Conservation (phyloP, 2,113 vertebrate species). For the Anolis sagrei region DNA sequence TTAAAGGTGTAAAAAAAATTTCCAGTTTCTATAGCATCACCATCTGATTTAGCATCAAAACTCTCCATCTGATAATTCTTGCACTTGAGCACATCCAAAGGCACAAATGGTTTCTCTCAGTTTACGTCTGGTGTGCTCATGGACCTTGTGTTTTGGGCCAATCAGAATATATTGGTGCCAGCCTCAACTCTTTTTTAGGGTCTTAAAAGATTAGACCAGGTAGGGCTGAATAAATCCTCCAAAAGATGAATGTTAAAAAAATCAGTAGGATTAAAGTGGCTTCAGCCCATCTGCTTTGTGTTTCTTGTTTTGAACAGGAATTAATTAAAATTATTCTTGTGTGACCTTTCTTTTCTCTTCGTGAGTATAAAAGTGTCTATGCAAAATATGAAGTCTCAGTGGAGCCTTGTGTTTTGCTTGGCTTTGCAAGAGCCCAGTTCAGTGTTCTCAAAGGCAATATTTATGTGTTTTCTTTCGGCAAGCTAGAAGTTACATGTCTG, state of each 20-base stretch:
- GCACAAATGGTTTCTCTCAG: background rate
- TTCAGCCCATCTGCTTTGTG: background rate
- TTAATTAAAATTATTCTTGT: too few relatives aligned
- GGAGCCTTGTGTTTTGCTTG: background rate
- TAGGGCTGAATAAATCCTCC: slow-evolving; percentile 63
- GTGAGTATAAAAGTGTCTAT: too few relatives aligned
- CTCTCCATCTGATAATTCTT: background rate
- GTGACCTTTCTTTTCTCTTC: too few relatives aligned
- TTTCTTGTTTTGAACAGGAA: background rate
- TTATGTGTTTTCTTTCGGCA: background rate
- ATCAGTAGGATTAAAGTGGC: background rate
- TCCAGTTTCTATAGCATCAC: slow-evolving; percentile 17
- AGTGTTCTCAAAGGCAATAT: background rate
- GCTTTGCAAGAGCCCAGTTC: background rate
- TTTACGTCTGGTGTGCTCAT: background rate
- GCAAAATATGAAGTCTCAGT: too few relatives aligned
- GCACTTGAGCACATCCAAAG: background rate
- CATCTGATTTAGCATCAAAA: background rate
- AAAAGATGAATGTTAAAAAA: slow-evolving; percentile 51
- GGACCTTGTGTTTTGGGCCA: slow-evolving; percentile 23
- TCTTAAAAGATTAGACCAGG: slow-evolving; percentile 65
- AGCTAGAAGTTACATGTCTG: background rate
- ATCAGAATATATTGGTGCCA: slow-evolving; percentile 45
- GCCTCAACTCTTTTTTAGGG: slow-evolving; percentile 45
- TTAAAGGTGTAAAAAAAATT: slow-evolving; percentile 17